Conservation (phyloP, 1,140 invertebrate genomes). For the Galleria mellonella region DNA sequence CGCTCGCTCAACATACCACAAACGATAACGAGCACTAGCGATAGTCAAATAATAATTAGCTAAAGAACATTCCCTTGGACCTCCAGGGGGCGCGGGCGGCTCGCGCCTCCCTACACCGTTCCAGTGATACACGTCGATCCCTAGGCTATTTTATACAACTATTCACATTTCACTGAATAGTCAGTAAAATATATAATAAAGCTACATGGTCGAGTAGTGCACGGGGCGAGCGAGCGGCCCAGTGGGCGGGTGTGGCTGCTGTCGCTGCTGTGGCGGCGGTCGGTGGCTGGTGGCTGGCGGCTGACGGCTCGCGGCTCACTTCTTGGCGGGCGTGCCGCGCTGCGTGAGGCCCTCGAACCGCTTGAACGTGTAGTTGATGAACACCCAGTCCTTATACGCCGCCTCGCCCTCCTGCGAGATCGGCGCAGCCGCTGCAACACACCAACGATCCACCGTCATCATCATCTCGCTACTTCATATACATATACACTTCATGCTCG, state of each 20-base stretch:
- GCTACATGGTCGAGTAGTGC: not conserved
- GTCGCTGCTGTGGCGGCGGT: not conserved
- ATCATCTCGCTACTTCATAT: no score
- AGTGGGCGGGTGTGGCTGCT: not conserved
- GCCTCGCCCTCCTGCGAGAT: slow-evolving; percentile 88
- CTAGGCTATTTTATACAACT: not conserved
- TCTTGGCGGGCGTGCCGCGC: slow-evolving; percentile 85
- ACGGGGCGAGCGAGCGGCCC: not conserved
- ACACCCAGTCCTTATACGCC: slow-evolving; percentile 98
- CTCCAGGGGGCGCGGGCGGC: no score
- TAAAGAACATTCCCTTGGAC: no score
- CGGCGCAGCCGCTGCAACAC: slow-evolving; percentile 84
- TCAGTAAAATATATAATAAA: slow-evolving; percentile 2
- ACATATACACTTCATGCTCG: no score
- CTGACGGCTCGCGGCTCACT: slow-evolving; percentile 62
- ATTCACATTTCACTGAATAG: slow-evolving; percentile 1
- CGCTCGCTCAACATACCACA: no score
- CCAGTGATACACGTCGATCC: not conserved
- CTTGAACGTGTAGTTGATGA: slow-evolving; percentile 99
- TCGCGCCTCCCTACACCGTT: no score
- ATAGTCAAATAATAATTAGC: no score
- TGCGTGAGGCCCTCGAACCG: slow-evolving; percentile 97
- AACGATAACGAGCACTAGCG: no score
- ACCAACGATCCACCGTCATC: not conserved
- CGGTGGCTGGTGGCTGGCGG: not conserved